Evolutionary conservation across 2,113 vertebrate genomes (phyloP).

Genomic region (Todiramphus chloris): DNA sequence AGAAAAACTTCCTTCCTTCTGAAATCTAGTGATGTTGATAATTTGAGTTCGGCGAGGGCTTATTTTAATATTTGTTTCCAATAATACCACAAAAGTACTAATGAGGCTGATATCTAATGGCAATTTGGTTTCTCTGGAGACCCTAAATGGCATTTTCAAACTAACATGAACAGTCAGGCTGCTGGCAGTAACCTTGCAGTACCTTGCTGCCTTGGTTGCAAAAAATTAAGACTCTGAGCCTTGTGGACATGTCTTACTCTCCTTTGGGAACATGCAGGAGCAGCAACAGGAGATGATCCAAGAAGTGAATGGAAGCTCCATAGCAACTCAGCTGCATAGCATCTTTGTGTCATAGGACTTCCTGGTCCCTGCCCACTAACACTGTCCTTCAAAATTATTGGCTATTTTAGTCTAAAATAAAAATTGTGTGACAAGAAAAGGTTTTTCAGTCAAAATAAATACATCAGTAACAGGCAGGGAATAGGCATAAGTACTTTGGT

Average conservation of each 20-base stretch:
- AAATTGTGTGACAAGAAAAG: neutral
- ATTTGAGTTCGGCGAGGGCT: neutral
- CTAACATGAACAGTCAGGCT: neutral
- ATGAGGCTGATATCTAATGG: neutral
- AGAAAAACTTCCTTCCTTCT: neutral
- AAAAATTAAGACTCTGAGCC: neutral
- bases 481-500: neutral
- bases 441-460: neutral
- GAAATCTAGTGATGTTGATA: neutral
- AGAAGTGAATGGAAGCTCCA: neutral
- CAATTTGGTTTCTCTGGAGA: neutral
- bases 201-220: neutral
- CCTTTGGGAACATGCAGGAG: neutral
- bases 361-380: neutral
- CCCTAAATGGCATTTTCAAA: neutral
- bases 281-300: neutral
- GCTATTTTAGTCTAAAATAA: neutral
- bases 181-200: neutral
- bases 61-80: neutral
- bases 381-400: neutral
- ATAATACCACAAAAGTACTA: neutral
- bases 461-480: too few relatives aligned
- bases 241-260: neutral
- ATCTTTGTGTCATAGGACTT: neutral
- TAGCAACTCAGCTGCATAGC: neutral